Evolutionary conservation across 2,113 vertebrate genomes (phyloP), one percentile per base, ranked within the genome.

Genomic region (Thamnaconus septentrionalis): DNA sequence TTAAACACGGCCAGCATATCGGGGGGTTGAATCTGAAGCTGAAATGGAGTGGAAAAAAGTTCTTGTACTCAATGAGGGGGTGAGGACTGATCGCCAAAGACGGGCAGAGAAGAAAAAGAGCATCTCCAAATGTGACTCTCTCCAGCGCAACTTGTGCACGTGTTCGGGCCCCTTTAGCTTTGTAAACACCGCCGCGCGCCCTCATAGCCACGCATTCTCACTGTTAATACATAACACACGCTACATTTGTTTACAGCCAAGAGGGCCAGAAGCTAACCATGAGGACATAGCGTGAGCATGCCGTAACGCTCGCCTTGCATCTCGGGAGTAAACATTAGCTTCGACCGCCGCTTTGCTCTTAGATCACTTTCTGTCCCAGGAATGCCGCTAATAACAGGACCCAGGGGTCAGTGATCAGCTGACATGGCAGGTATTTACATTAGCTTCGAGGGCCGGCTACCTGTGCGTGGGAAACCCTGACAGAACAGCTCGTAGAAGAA

Each of bases 1-100:
- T 84, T 66, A 69, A 80, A 76, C 61, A 43, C 73, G 71, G 53
- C 7, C 55, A 51, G 77, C 57, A 31, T 79, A 79, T 81, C 78
- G 3, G 66, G 64, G 75, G 18, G 18, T 31, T 48, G 43, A 71
- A 71, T 81, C 72, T 73, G 9, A 59, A 67, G 61, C 3, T 43
- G 9, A 71, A 82, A 82, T 67, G 1, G 61, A 64, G 59, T 61
- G 79, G 76, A 76, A 79, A 79, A 42, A 57, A 56, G 41, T 61
- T 31, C 42, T 6, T 18, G 53, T 47, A 55, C 60, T 77, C 59
- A 70, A 71, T 58, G 41, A 73, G 52, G 12, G 41, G 45, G 56
- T 54, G 51, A 53, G 12, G n/a, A 53, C 18, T 49, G 39, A 31
- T 31, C 18, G 18, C 18, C 18, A 2, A 1, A 31, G 18, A 31